Conservation (phyloP, 2,888 invertebrate species). For the Hirtodrosophila histrioides region DNA sequence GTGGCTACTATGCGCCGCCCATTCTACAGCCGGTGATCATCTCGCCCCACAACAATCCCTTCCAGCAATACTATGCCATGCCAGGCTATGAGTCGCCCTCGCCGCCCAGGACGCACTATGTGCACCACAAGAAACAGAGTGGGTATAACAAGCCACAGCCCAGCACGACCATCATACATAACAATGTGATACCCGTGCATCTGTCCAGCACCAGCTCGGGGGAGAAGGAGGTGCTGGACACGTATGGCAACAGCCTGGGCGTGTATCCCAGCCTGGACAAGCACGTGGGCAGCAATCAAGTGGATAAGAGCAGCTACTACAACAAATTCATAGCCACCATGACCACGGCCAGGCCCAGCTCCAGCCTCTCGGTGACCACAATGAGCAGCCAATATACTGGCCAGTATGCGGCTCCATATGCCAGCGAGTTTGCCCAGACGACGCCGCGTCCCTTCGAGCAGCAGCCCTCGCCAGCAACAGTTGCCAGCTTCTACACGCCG, state of each 20-base stretch:
- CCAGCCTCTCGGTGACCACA: conserved; percentile 46
- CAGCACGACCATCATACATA: conserved; percentile 82
- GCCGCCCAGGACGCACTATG: conserved; percentile 36
- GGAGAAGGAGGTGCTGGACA: conserved; percentile 79
- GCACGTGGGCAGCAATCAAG: conserved; percentile 20
- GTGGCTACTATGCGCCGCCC: conserved; percentile 75
- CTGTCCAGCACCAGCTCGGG: conserved; percentile 71
- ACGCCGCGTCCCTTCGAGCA: conserved; percentile 66
- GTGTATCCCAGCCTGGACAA: conserved; percentile 65
- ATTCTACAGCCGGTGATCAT: conserved; percentile 82
- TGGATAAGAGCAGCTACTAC: conserved; percentile 35
- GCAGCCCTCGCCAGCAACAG: conserved; percentile 69
- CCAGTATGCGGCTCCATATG: conserved; percentile 64
- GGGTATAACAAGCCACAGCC: conserved; percentile 58
- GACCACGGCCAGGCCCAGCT: conserved; percentile 68
- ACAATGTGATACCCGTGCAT: conserved; percentile 82
- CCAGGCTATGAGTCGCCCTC: conserved; percentile 25
- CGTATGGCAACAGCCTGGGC: conserved; percentile 80
- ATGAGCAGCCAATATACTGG: conserved; percentile 55
- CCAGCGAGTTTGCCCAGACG: conserved; percentile 59
- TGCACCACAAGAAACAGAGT: conserved; percentile 55
- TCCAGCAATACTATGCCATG: conserved; percentile 63
- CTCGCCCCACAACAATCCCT: conserved; percentile 66
- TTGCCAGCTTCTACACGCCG: conserved; percentile 79
- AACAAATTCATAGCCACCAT: conserved; percentile 60